phyloP scores from a whole-genome alignment of 2,113 vertebrate species.

The Zosterops borbonicus region DNA sequence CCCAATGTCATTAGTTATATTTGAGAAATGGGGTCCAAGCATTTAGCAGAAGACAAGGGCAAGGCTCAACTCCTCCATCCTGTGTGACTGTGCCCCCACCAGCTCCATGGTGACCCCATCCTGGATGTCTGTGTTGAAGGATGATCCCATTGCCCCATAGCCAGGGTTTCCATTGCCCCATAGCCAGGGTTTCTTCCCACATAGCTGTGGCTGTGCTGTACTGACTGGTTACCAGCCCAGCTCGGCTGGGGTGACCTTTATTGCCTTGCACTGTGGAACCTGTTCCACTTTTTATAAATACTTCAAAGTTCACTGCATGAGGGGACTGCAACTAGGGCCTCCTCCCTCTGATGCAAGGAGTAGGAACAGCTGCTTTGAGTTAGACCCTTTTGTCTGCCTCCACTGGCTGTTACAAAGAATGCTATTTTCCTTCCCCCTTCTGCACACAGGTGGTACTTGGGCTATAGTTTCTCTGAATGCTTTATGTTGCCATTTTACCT shows the following conservation, averaged over 20 bases:
- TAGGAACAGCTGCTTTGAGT: neutral
- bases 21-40: neutral
- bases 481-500: slow-evolving; percentile 20
- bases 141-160: fast-evolving
- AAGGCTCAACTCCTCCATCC: neutral
- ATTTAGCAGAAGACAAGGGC: neutral
- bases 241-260: neutral
- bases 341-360: neutral
- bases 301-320: neutral
- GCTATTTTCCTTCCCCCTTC: neutral
- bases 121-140: neutral
- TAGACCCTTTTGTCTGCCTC: neutral
- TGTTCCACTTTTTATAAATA: slow-evolving; percentile 36
- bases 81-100: neutral
- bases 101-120: fast-evolving
- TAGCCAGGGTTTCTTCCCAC: neutral
- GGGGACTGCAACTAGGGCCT: neutral
- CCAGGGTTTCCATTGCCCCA: fast-evolving
- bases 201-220: fast-evolving
- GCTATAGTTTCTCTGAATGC: neutral
- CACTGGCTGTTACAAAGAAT: neutral
- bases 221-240: neutral
- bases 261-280: neutral
- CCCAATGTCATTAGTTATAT: neutral
- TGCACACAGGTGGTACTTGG: neutral